A percentile compares a stretch with the other conserved stretches of the same genome.
Evolutionary conservation across 2,797 vertebrate species (phyloP).

Genomic region (Delichon dasypus): DNA sequence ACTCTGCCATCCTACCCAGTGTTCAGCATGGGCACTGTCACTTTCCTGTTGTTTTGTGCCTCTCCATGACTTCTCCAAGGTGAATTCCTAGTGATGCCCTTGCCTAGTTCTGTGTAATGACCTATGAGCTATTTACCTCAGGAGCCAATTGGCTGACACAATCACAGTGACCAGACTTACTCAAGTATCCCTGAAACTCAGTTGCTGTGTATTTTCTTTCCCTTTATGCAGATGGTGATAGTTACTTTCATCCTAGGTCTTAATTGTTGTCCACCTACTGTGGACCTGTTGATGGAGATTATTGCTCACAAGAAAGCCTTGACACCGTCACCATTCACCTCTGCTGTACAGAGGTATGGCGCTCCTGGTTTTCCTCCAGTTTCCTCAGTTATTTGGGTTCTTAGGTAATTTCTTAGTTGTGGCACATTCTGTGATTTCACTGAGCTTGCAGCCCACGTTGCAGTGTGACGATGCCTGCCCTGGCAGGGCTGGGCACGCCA

Average conservation of each 20-base stretch:
- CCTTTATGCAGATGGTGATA: not conserved
- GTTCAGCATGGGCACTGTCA: not conserved
- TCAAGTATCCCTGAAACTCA: not conserved
- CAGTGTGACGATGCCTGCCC: not conserved
- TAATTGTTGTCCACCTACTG: not conserved
- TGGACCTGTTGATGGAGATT: not conserved
- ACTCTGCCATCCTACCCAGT: not conserved
- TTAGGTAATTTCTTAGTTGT: not conserved
- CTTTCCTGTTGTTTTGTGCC: not conserved
- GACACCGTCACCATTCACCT: not conserved
- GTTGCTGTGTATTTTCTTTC: not conserved
- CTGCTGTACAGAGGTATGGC: not conserved
- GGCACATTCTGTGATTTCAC: fast-evolving
- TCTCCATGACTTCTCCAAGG: not conserved
- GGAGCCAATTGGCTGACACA: not conserved
- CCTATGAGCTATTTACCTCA: not conserved
- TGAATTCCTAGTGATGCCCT: not conserved
- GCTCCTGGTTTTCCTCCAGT: not conserved
- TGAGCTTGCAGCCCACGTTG: not conserved
- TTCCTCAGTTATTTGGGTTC: not conserved
- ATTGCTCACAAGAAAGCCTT: not conserved
- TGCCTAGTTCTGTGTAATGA: not conserved
- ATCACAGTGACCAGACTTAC: not conserved
- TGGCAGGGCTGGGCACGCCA: not conserved
- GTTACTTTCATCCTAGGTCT: not conserved